Percentiles rank a stretch among this genome's conserved stretches.
phyloP scores from a whole-genome alignment of 2,797 vertebrate genomes.

The Clarias fuscus region DNA sequence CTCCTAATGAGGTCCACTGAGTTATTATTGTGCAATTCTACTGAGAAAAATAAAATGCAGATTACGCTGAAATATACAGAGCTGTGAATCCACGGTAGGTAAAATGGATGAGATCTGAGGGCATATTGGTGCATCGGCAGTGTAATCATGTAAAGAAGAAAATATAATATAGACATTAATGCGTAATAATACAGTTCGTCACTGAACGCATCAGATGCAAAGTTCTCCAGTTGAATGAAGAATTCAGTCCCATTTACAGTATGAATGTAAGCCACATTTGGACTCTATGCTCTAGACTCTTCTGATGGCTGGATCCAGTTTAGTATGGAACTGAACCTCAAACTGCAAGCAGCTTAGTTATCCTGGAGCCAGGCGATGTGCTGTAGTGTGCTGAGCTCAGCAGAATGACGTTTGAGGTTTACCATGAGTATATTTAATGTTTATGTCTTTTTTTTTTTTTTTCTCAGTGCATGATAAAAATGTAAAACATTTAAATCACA shows the following conservation, averaged over 20 bases:
- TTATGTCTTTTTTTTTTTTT: neutral
- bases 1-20: conserved; percentile 53
- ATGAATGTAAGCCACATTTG: neutral
- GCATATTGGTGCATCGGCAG: too few relatives aligned
- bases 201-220: neutral
- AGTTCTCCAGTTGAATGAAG: neutral
- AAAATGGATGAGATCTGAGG: neutral
- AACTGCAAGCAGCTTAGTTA: neutral
- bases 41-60: conserved; percentile 24
- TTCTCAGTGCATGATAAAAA: neutral
- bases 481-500: neutral
- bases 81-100: conserved; percentile 3
- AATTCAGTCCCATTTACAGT: neutral
- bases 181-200: neutral
- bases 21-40: conserved; percentile 26
- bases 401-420: neutral
- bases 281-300: neutral
- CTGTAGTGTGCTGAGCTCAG: neutral
- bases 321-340: neutral
- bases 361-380: too few relatives aligned
- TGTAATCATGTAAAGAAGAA: neutral
- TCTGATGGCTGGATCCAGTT: neutral
- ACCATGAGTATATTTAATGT: neutral
- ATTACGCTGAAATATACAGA: conserved; percentile 14
- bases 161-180: neutral